Evolutionary conservation across 2,888 invertebrate genomes (phyloP).

Genomic region (Eupithecia subumbrata): DNA sequence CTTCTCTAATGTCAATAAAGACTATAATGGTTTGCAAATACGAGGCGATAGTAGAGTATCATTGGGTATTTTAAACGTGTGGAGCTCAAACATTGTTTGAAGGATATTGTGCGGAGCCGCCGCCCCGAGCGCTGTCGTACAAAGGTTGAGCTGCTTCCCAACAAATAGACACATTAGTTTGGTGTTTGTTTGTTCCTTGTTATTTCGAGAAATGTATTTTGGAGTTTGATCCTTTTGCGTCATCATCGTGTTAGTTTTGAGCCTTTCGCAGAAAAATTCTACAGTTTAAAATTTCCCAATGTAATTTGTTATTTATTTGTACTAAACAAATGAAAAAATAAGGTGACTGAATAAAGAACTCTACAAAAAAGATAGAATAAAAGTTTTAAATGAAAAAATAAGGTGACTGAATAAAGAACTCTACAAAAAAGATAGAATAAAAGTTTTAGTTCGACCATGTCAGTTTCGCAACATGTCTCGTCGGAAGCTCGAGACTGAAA

Average conservation of each 20-base stretch:
- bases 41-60: constrained; percentile 30
- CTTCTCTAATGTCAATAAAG: constrained; percentile 36
- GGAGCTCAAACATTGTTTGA: constrained; percentile 9
- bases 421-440: not conserved
- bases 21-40: constrained; percentile 41
- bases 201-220: not conserved
- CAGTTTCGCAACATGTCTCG: not conserved
- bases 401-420: not conserved
- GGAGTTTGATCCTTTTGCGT: not conserved
- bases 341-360: not conserved
- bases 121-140: not conserved
- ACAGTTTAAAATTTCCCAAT: not conserved
- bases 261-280: not conserved
- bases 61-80: constrained; percentile 22
- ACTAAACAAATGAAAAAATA: not conserved
- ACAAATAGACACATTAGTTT: constrained; percentile 1
- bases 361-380: no score
- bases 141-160: not conserved
- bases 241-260: not conserved
- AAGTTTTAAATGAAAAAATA: not conserved
- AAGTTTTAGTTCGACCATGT: not conserved
- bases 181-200: constrained; percentile 3
- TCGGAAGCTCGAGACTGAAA: not conserved
- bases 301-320: not conserved
- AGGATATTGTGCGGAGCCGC: constrained; percentile 1